phyloP scores from a whole-genome alignment of 2,797 vertebrate species.

The Periophthalmus magnuspinnatus region DNA sequence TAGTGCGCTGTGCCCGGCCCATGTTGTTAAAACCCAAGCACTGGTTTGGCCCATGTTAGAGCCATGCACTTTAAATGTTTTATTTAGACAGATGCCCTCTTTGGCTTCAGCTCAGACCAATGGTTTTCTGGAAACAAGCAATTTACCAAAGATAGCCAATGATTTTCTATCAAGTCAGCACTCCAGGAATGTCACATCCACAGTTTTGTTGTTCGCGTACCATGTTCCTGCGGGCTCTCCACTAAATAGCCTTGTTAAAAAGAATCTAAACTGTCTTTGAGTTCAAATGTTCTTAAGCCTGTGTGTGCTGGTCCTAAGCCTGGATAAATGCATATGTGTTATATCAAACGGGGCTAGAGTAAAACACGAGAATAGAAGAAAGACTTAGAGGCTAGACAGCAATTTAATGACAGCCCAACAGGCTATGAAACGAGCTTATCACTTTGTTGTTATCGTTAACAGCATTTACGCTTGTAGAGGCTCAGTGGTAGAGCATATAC shows the following conservation, averaged over 20 bases:
- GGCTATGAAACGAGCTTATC: too few species aligned
- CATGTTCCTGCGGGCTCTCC: not conserved
- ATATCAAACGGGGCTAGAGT: not conserved
- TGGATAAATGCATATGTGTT: not conserved
- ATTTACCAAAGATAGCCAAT: conserved; percentile 8
- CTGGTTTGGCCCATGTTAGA: conserved; percentile 55
- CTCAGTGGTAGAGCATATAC: not conserved
- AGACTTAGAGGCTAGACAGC: not conserved
- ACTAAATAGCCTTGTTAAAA: not conserved
- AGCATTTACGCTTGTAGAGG: not conserved
- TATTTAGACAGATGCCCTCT: conserved; percentile 42
- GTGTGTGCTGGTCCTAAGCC: not conserved
- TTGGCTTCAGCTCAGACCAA: conserved; percentile 39
- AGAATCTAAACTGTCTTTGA: not conserved
- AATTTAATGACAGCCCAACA: not conserved
- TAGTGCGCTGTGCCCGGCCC: conserved; percentile 63
- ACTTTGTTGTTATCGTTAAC: not conserved
- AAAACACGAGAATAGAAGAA: not conserved
- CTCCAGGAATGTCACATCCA: not conserved
- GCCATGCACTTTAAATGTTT: conserved; percentile 57
- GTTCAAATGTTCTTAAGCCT: not conserved
- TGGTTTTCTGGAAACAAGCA: conserved; percentile 22
- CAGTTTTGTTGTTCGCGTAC: not conserved
- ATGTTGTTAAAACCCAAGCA: conserved; percentile 70
- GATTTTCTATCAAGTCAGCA: not conserved